Evolutionary conservation across 2,888 invertebrate genomes (phyloP), one percentile per base, ranked within the genome.

Genomic region (Eupithecia centaureata): DNA sequence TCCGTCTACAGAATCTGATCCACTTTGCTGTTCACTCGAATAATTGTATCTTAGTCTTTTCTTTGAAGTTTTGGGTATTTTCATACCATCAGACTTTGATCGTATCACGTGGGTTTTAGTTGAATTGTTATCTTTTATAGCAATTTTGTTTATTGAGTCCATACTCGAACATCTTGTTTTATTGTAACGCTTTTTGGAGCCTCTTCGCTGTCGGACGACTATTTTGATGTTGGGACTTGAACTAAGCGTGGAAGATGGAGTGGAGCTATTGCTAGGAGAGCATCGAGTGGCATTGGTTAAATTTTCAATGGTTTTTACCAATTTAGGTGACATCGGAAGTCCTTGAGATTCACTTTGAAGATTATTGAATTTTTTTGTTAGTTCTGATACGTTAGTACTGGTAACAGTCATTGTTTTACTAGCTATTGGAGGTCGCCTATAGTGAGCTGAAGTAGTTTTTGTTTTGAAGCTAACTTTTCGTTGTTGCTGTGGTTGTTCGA

Each of bases 351-450:
- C 94, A 62, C 82, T 87, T 71, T 95, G 94, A 78, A 95, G 90
- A 81, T 95, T 94, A 81, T 96, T 96, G 79, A 96, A 96, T 80
- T 96, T 96, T 73, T 95, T 94, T 0, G 96, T 95, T 67, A 96
- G 84, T 81, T 95, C 95, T 58, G 96, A 95, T 38, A 96, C 96
- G 83, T 94, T 94, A 76, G 90, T 95, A 70, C 93, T 90, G 15
- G 90, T 86, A 72, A 94, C 88, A 7, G 93, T 92, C 82, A 94
- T 88, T 38, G 92, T 91, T 79, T 90, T 93, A 12, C 91, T 83
- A 35, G 85, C 84, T 38, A 89, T 74, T 30, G 90, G 90, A 5
- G 91, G 89, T 65, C 93, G 88, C 76, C 93, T 87, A 60, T 94
- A 86, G 33, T 90, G 88, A 27, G 89, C 77, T 15, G 93, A 88